These are phyloP conservation scores for Dryobates pubescens DNA, from an alignment of 2,797 vertebrate genomes.

Conservation along the genomic window DNA sequence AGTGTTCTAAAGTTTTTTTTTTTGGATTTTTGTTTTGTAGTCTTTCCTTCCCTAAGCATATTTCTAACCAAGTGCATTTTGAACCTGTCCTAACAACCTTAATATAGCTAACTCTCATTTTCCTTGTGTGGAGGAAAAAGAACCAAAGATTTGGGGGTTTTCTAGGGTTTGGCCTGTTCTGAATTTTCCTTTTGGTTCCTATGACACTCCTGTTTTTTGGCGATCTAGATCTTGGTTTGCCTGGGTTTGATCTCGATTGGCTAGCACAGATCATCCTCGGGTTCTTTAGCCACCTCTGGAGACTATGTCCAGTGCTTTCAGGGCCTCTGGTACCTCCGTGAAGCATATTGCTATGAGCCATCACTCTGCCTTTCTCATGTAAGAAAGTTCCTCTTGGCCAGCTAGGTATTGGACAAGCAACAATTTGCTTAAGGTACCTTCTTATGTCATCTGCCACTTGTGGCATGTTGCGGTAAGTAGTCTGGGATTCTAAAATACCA, in stretches of 20 bases:
- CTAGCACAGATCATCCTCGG: constrained; percentile 98
- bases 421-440: constrained; percentile 91
- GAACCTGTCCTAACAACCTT: constrained; percentile 86
- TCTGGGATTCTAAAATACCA: constrained; percentile 73
- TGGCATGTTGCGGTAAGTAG: constrained; percentile 75
- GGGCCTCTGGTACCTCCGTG: constrained; percentile 77
- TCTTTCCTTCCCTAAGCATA: constrained; percentile 61
- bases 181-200: constrained; percentile 96
- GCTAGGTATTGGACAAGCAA: constrained; percentile 97
- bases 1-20: constrained; percentile 51
- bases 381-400: constrained; percentile 91
- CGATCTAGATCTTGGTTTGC: constrained; percentile 94
- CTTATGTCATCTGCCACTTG: constrained; percentile 71
- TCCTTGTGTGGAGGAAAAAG: constrained; percentile 84
- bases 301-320: constrained; percentile 80
- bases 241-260: constrained; percentile 87
- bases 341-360: constrained; percentile 76
- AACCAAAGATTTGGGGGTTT: constrained; percentile 77
- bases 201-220: constrained; percentile 93
- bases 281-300: constrained; percentile 81
- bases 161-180: constrained; percentile 90
- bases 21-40: constrained; percentile 60
- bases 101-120: constrained; percentile 84
- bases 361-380: constrained; percentile 79
- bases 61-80: constrained; percentile 83